Evolutionary conservation across 2,888 invertebrate genomes (phyloP), one percentile per base, ranked within the genome.

Genomic region (Hedya salicella): DNA sequence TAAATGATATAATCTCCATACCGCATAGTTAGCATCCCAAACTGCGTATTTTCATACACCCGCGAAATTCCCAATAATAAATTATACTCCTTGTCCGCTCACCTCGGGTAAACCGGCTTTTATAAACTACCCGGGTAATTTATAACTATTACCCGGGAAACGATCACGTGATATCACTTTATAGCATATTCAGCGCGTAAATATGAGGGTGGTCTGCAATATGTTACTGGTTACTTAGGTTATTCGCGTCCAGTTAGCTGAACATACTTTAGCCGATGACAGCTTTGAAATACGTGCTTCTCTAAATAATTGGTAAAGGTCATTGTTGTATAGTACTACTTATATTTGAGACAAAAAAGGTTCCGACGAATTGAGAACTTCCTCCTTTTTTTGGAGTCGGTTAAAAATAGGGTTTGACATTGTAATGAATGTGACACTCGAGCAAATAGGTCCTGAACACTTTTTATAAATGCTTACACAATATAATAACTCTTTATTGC

Each of bases 21-120:
- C 5, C 8, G n/a, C 19, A 8, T 48, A 53, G 56, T 57, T 46
- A 46, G n/a, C 50, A 54, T 62, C 57, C 64, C 57, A 78, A 82
- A 85, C 88, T 89, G 87, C 87, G 87, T 85, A 91, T 87, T 66
- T 66, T 66, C 66, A 83, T 86, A 85, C 87, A 81, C 75, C 77
- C 87, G 87, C 87, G 86, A 89, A 86, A 88, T 90, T 88, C 81
- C 86, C 86, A 86, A 89, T 90, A 90, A 91, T 92, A 92, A 92
- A 92, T 92, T 90, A 92, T 83, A 82, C 84, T 83, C 82, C 88
- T 86, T 89, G 91, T 90, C 89, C 90, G 88, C 89, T 89, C 90
- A 91, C 91, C 91, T 89, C 88, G 88, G 90, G 91, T 90, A 91
- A 91, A 92, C 91, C 89, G 91, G 91, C 91, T 91, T 91, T 92